These are phyloP conservation scores for Cephus runcator DNA, from an alignment of 2,888 invertebrate species.

Conservation along the genomic window DNA sequence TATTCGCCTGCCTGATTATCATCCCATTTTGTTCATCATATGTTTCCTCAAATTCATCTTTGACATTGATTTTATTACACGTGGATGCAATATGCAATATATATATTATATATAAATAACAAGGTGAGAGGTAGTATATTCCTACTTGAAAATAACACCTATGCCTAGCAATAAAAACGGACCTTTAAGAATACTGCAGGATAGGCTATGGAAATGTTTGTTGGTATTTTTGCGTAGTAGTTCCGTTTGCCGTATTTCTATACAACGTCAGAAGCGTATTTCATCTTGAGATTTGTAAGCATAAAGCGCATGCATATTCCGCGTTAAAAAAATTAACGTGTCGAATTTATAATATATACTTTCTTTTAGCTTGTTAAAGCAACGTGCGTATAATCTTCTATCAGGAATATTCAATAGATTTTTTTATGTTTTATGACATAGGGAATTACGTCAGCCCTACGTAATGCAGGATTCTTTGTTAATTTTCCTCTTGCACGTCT, in stretches of 20 bases:
- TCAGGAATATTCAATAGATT: neutral
- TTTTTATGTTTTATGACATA: slow-evolving; percentile 42
- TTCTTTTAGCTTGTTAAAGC: neutral
- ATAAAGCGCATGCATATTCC: neutral
- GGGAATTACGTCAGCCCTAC: slow-evolving; percentile 71
- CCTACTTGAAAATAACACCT: neutral
- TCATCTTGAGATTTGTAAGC: neutral
- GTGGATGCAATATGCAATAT: no score
- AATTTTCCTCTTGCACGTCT: slow-evolving; percentile 73
- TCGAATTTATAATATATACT: neutral
- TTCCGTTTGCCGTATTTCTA: neutral
- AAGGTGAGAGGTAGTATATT: neutral
- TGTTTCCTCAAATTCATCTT: neutral
- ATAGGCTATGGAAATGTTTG: neutral
- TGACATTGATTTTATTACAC: neutral
- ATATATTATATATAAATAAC: no score
- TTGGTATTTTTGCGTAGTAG: neutral
- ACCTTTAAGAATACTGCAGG: neutral
- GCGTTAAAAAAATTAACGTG: neutral
- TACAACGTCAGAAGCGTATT: neutral
- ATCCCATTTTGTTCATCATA: neutral
- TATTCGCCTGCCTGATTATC: no score
- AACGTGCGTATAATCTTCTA: neutral
- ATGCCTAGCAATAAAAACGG: neutral
- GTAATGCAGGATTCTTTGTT: slow-evolving; percentile 68